phyloP scores from a whole-genome alignment of 2,888 invertebrate species.

The Abscondita cerata region DNA sequence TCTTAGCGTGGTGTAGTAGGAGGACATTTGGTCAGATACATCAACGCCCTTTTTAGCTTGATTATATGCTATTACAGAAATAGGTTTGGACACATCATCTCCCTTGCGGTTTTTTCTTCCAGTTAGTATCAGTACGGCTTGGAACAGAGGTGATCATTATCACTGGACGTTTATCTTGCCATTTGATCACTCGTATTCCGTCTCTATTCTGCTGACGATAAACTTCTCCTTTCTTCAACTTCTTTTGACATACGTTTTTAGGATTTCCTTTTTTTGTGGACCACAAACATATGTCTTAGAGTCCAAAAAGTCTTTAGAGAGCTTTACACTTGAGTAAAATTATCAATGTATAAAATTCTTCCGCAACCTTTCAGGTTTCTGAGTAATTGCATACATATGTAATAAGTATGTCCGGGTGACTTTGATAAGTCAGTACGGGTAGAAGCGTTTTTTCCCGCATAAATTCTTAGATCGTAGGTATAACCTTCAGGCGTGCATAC shows the following conservation, averaged over 20 bases:
- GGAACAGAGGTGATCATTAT: background rate
- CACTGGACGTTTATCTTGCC: background rate
- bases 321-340: slow-evolving; percentile 38
- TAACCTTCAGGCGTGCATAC: slow-evolving; percentile 47
- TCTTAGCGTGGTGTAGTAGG: background rate
- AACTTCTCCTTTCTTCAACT: too few species aligned
- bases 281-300: background rate
- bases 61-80: background rate
- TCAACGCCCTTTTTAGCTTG: slow-evolving; percentile 4
- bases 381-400: slow-evolving; percentile 5
- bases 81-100: background rate
- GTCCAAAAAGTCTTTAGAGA: too few species aligned
- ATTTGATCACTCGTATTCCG: background rate
- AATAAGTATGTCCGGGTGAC: too few species aligned
- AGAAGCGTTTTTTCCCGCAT: too few species aligned
- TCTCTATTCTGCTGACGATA: background rate
- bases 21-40: slow-evolving; percentile 4
- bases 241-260: too few species aligned
- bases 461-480: slow-evolving; percentile 39
- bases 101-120: background rate
- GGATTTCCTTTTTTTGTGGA: background rate
- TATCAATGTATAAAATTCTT: slow-evolving; percentile 43
- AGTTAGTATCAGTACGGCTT: background rate
- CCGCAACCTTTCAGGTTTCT: slow-evolving; percentile 23
- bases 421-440: too few species aligned